Conservation (phyloP, 2,797 vertebrate genomes). For the Spinus pinus region DNA sequence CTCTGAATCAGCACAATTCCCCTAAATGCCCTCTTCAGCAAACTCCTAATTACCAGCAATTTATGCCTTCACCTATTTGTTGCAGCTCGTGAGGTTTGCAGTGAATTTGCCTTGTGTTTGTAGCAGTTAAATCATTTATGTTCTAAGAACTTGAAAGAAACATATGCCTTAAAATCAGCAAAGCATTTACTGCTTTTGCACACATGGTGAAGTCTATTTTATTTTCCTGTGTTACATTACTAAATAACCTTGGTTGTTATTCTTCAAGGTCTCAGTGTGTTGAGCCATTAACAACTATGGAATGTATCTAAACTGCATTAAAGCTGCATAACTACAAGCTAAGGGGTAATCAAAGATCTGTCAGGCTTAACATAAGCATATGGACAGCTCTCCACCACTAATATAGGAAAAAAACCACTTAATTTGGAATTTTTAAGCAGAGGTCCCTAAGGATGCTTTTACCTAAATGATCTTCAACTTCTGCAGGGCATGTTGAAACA, state of each 20-base stretch:
- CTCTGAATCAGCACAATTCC: slow-evolving; percentile 62
- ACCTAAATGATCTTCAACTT: slow-evolving; percentile 57
- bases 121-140: slow-evolving; percentile 52
- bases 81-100: slow-evolving; percentile 44
- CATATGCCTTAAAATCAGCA: slow-evolving; percentile 55
- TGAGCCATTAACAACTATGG: slow-evolving; percentile 60
- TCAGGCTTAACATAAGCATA: slow-evolving; percentile 72
- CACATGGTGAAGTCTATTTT: slow-evolving; percentile 23
- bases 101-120: slow-evolving; percentile 41
- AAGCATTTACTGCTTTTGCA: slow-evolving; percentile 41
- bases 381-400: slow-evolving; percentile 45
- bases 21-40: slow-evolving; percentile 43
- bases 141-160: slow-evolving; percentile 52
- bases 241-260: slow-evolving; percentile 73
- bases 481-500: neutral
- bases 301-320: slow-evolving; percentile 51
- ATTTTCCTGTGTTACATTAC: slow-evolving; percentile 37
- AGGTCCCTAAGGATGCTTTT: slow-evolving; percentile 41
- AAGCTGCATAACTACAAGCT: slow-evolving; percentile 57
- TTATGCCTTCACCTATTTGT: slow-evolving; percentile 66
- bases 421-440: slow-evolving; percentile 52
- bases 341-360: slow-evolving; percentile 68
- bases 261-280: slow-evolving; percentile 67
- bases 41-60: slow-evolving; percentile 71
- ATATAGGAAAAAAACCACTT: slow-evolving; percentile 19